A percentile compares a stretch with the other conserved stretches of the same genome.
Evolutionary conservation across 2,888 invertebrate genomes (phyloP).

Genomic region (Molanna angustata): DNA sequence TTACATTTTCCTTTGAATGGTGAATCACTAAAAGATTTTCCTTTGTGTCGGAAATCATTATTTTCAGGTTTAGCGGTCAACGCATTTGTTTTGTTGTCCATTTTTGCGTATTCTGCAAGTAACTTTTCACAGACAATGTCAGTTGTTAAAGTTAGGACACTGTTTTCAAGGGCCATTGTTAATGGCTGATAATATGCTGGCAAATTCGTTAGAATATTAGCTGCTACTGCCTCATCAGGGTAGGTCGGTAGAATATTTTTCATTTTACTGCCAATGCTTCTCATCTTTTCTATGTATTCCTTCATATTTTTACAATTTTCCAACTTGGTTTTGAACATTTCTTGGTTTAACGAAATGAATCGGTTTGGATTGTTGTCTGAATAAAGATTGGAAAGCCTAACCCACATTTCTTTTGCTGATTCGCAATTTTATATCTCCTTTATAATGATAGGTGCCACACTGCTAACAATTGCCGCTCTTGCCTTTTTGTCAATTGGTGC

Average conservation of each 20-base stretch:
- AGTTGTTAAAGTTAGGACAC: constrained; percentile 1
- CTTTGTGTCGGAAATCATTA: background rate
- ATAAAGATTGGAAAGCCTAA: background rate
- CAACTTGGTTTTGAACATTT: background rate
- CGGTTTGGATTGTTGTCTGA: background rate
- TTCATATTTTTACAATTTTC: background rate
- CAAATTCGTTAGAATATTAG: constrained; percentile 1
- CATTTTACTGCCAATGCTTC: constrained; percentile 1
- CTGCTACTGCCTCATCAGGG: constrained; percentile 2
- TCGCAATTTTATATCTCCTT: background rate
- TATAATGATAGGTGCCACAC: background rate
- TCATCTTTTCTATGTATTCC: constrained; percentile 3
- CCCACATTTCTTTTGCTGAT: constrained; percentile 4
- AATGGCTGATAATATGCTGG: constrained; percentile 2
- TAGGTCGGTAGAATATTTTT: background rate
- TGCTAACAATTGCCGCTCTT: constrained; percentile 1
- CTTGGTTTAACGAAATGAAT: background rate
- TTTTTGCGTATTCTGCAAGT: background rate
- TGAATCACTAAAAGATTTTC: background rate
- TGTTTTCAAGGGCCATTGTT: constrained; percentile 3
- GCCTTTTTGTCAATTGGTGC: background rate
- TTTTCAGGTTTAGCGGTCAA: background rate
- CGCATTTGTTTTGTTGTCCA: background rate
- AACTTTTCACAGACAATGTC: constrained; percentile 4
- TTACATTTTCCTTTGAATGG: background rate